Base-by-base conservation (phyloP, 1,140 invertebrate genomes). In the Euura saliciscinereae region DNA sequence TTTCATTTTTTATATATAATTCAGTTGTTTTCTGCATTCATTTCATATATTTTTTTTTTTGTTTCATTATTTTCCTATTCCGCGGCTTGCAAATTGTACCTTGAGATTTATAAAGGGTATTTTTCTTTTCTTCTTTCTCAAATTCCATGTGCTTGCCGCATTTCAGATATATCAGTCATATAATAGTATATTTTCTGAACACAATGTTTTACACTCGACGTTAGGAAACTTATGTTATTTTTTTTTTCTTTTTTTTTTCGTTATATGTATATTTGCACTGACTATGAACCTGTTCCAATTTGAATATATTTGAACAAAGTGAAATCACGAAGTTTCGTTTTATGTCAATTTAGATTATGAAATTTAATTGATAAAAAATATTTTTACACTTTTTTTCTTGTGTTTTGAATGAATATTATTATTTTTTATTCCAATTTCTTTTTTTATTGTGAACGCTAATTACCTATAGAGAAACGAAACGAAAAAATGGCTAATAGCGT, bases 171-270 rank as follows among this genome's bases (percentile, higher is more conserved):
- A 81, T 86, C 86, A 88, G 86, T 88, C 86, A 81, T 87, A 86
- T 86, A 86, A 84, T 87, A 86, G 82, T 85, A 86, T 85, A 86
- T 84, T 86, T 86, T 86, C 81, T 88, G 86, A 88, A 88, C 86
- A 88, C 85, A 88, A 88, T 87, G 80, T 86, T 86, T 87, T 87
- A 87, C 83, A 86, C 78, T 83, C 85, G 84, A 86, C 85, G 81
- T 87, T 86, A 87, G 85, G 86, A 87, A 87, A 86, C 84, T 87
- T 87, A 87, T 80, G 80, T 85, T 87, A 87, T 76, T 81, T 81
- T 28, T 28, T 28, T 28, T 28, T 1, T 28, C n/a, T 28, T 28
- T 28, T 28, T 28, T 28, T 28, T 28, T 28, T 28, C 28, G 28
- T 28, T 28, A 28, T 28, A 28, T 28, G 28, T 28, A 28, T 28